These are phyloP conservation scores for Cydia splendana DNA, from an alignment of 1,140 invertebrate species.

Conservation along the genomic window DNA sequence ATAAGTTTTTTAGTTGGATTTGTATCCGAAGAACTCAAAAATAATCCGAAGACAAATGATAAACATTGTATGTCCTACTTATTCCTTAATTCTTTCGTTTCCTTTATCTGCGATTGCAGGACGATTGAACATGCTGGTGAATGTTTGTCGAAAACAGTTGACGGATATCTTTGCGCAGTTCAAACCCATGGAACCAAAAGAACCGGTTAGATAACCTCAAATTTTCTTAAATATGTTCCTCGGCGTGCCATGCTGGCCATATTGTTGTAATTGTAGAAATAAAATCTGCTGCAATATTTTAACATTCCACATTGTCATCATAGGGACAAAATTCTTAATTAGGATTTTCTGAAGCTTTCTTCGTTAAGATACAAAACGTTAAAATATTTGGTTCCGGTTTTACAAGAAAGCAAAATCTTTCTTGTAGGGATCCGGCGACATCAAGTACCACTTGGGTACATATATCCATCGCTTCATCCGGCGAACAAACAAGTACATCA, in stretches of 20 bases:
- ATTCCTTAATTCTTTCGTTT: too few species aligned
- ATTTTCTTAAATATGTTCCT: neutral
- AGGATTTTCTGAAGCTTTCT: too few species aligned
- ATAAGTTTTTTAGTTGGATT: too few species aligned
- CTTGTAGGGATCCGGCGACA: conserved; percentile 91
- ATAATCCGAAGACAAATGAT: too few species aligned
- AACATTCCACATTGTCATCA: neutral
- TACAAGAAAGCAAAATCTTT: neutral
- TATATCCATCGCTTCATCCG: conserved; percentile 90
- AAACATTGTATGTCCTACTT: neutral
- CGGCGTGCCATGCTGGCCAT: too few species aligned
- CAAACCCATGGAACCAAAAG: conserved; percentile 86
- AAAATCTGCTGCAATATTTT: too few species aligned
- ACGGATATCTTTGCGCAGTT: conserved; percentile 94
- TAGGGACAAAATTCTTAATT: neutral
- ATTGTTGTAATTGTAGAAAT: too few species aligned
- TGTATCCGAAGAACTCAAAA: too few species aligned
- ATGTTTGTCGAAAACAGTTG: conserved; percentile 93
- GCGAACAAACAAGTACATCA: conserved; percentile 89
- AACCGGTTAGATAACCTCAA: conserved; percentile 77
- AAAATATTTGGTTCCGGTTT: too few species aligned
- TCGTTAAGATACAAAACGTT: too few species aligned
- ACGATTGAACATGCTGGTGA: conserved; percentile 93
- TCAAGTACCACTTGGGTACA: conserved; percentile 96
- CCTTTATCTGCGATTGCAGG: conserved; percentile 74